Conservation (phyloP, 2,888 invertebrate species). For the Fragum fragum region DNA sequence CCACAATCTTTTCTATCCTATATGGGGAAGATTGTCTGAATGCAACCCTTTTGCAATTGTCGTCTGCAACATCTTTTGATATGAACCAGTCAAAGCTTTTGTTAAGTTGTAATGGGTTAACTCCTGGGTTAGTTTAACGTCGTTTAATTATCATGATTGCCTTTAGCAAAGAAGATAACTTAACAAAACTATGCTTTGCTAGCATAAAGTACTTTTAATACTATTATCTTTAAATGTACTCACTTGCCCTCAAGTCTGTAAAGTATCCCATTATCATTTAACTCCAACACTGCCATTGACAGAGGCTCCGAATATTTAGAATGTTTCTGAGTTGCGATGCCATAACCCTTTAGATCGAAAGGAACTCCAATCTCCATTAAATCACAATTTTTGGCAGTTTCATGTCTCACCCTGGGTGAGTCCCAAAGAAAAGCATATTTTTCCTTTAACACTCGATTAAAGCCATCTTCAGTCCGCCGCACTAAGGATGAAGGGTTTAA, state of each 20-base stretch:
- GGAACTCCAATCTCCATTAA: constrained; percentile 82
- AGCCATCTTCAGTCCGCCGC: constrained; percentile 76
- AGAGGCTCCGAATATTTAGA: constrained; percentile 78
- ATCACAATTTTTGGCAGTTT: constrained; percentile 79
- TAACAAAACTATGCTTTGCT: too few relatives aligned
- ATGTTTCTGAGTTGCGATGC: constrained; percentile 78
- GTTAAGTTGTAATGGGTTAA: too few relatives aligned
- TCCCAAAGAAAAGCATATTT: constrained; percentile 85
- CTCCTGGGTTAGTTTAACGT: too few relatives aligned
- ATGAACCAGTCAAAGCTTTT: too few relatives aligned
- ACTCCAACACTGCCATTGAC: constrained; percentile 78
- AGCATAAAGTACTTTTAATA: too few relatives aligned
- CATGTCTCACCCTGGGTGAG: constrained; percentile 80
- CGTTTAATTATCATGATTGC: too few relatives aligned
- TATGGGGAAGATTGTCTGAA: too few relatives aligned
- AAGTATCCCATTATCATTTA: constrained; percentile 80
- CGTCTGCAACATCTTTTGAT: too few relatives aligned
- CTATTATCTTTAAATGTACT: constrained; percentile 65
- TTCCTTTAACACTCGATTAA: constrained; percentile 74
- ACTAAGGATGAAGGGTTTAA: constrained; percentile 76
- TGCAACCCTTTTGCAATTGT: too few relatives aligned
- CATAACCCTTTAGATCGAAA: constrained; percentile 84
- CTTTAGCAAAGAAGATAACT: too few relatives aligned
- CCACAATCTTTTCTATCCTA: too few relatives aligned
- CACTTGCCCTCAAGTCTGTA: constrained; percentile 82